Conservation (phyloP, 2,797 vertebrate species). For the Corythornis leucogaster region DNA sequence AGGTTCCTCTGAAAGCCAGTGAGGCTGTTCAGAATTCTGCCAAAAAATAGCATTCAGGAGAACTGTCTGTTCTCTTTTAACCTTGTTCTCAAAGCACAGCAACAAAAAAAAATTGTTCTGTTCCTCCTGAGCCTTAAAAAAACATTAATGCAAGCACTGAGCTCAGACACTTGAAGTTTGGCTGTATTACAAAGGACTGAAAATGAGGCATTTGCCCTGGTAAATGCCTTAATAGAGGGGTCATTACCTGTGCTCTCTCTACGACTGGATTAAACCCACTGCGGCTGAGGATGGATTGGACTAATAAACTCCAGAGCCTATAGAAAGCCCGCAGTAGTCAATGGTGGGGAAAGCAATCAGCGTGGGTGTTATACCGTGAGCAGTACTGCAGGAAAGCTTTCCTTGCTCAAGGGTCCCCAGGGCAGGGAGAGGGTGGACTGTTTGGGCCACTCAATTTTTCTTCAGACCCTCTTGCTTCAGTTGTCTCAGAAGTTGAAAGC, state of each 20-base stretch:
- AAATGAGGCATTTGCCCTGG: conserved; percentile 46
- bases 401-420: neutral
- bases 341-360: neutral
- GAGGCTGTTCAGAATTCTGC: conserved; percentile 11
- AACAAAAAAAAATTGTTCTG: conserved; percentile 32
- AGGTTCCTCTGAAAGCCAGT: neutral
- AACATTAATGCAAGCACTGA: conserved; percentile 13
- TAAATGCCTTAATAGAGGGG: conserved; percentile 41
- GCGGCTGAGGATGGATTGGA: conserved; percentile 8
- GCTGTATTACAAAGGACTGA: conserved; percentile 25
- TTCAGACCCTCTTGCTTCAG: neutral
- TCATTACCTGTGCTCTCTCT: conserved; percentile 36
- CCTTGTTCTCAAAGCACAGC: conserved; percentile 30
- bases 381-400: neutral
- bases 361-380: neutral
- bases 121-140: conserved; percentile 25
- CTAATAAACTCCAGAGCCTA: conserved; percentile 10
- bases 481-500: neutral
- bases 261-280: neutral
- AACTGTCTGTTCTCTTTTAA: conserved; percentile 31
- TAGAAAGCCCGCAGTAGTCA: neutral
- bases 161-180: conserved; percentile 34
- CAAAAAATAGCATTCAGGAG: neutral
- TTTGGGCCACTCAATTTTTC: neutral
- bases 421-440: neutral